Evolutionary conservation across 2,113 vertebrate species (phyloP).

Genomic region (Ophiodon elongatus): DNA sequence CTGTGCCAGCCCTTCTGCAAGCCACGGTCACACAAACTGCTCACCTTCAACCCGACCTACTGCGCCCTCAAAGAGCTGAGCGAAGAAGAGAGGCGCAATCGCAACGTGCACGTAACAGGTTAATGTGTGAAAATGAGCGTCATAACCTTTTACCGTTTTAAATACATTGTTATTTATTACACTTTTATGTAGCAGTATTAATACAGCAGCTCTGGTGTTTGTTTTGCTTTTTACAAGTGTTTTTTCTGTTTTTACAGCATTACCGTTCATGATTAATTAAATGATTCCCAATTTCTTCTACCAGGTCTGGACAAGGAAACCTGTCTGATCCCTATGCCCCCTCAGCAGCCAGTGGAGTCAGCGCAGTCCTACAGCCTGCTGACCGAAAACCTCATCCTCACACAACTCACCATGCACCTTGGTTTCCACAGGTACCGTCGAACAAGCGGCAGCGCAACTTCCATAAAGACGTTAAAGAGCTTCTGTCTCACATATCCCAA

Average conservation of each 20-base stretch:
- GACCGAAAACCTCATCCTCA: conserved; percentile 96
- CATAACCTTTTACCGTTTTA: background rate
- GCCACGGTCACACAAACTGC: conserved; percentile 90
- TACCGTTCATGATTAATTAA: background rate
- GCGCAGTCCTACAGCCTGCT: conserved; percentile 94
- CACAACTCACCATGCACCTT: conserved; percentile 92
- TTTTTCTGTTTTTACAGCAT: background rate
- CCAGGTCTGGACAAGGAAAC: conserved; percentile 98
- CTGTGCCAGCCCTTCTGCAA: conserved; percentile 99
- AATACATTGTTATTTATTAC: background rate
- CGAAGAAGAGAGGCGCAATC: conserved; percentile 92
- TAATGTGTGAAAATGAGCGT: background rate
- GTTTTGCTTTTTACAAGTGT: background rate
- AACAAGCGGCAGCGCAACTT: conserved; percentile 3
- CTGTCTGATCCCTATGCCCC: conserved; percentile 90
- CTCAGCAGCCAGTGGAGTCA: conserved; percentile 88
- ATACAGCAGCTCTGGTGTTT: background rate
- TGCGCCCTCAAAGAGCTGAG: conserved; percentile 94
- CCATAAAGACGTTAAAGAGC: background rate
- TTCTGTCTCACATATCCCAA: background rate
- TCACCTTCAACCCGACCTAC: conserved; percentile 97
- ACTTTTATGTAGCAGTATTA: background rate
- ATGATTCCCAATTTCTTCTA: conserved; percentile 6
- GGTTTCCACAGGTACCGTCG: conserved; percentile 92
- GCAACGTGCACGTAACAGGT: conserved; percentile 95